phyloP scores from a whole-genome alignment of 1,140 invertebrate genomes.

The Lanistes nyassanus region DNA sequence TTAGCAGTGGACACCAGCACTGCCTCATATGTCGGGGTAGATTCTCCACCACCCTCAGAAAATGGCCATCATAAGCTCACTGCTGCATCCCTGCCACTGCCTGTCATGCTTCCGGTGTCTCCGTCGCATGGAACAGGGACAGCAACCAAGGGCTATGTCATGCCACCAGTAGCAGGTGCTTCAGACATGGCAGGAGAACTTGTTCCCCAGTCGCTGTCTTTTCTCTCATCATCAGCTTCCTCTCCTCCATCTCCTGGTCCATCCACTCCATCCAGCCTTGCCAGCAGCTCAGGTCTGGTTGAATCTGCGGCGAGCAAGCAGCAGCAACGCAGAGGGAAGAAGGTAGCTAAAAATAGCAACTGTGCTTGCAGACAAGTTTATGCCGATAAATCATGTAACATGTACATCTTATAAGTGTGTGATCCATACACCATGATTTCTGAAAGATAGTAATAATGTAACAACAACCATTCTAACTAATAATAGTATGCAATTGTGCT shows the following conservation, averaged over 20 bases:
- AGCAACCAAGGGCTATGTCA: too few species aligned
- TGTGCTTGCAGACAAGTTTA: not conserved
- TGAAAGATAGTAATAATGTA: not conserved
- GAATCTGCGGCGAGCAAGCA: not conserved
- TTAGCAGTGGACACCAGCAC: too few species aligned
- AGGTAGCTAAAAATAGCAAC: not conserved
- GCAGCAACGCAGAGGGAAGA: slow-evolving; percentile 6
- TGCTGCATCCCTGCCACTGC: too few species aligned
- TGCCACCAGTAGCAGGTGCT: too few species aligned
- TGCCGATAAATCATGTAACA: not conserved
- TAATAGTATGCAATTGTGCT: too few species aligned
- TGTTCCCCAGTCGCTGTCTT: not conserved
- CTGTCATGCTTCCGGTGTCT: too few species aligned
- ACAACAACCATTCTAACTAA: not conserved
- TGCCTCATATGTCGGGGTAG: too few species aligned
- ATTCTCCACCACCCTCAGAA: too few species aligned
- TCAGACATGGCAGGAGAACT: too few species aligned
- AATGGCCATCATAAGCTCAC: too few species aligned
- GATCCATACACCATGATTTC: not conserved
- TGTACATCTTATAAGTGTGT: not conserved
- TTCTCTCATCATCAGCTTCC: not conserved
- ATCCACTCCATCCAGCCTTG: slow-evolving; percentile 11
- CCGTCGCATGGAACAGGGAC: too few species aligned
- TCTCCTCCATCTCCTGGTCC: not conserved
- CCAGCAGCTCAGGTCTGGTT: not conserved